A percentile compares a stretch with the other conserved stretches of the same genome.
These are phyloP conservation scores for Trachelus stipa DNA, from an alignment of 2,888 invertebrate genomes.

Conservation along the genomic window DNA sequence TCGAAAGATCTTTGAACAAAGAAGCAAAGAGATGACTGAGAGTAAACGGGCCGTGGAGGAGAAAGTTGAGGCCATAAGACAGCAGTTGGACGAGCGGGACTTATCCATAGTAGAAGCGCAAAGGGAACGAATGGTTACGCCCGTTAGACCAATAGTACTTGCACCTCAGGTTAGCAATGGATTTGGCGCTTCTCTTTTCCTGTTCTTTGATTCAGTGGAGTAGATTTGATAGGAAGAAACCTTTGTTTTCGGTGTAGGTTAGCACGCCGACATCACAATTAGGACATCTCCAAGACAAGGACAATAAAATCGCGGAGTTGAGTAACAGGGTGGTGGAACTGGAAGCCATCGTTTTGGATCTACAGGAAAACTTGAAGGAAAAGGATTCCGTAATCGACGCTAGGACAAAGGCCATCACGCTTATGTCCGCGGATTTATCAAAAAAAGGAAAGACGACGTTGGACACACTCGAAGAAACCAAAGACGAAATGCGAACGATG, in stretches of 20 bases:
- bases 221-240: conserved; percentile 4
- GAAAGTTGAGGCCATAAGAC: conserved; percentile 66
- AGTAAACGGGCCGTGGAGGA: conserved; percentile 63
- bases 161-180: conserved; percentile 45
- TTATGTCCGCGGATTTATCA: conserved; percentile 79
- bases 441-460: conserved; percentile 79
- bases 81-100: conserved; percentile 67
- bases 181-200: not conserved
- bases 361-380: conserved; percentile 85
- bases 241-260: conserved; percentile 35
- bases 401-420: conserved; percentile 81
- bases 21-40: conserved; percentile 62
- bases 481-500: conserved; percentile 84
- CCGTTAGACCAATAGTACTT: conserved; percentile 50
- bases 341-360: conserved; percentile 82
- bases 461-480: conserved; percentile 81
- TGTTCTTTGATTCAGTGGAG: not conserved
- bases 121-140: conserved; percentile 40
- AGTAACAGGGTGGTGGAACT: conserved; percentile 78
- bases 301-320: conserved; percentile 75
- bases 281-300: conserved; percentile 71
- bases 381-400: conserved; percentile 87
- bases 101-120: conserved; percentile 49
- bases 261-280: conserved; percentile 39
- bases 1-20: conserved; percentile 62